Evolutionary conservation across 2,888 invertebrate genomes (phyloP).

Genomic region (Liodrosophila aerea): DNA sequence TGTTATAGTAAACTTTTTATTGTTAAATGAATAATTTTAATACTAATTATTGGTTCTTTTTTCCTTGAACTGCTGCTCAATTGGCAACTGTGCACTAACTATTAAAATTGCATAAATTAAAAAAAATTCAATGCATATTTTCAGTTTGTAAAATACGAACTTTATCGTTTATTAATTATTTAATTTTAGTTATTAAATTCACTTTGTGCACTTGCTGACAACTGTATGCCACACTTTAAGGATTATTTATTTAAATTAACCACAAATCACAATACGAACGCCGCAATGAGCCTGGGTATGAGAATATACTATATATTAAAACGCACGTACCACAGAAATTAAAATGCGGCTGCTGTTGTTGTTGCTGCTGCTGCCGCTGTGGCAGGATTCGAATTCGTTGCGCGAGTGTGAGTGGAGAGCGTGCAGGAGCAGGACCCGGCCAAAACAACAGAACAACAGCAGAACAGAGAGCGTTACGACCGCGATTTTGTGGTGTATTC

Average conservation of each 20-base stretch:
- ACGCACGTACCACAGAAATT: constrained; percentile 67
- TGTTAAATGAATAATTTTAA: too few species aligned
- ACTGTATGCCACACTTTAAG: constrained; percentile 50
- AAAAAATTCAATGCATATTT: too few species aligned
- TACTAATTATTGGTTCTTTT: too few species aligned
- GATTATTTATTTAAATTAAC: constrained; percentile 75
- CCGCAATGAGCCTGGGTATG: constrained; percentile 18
- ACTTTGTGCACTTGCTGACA: constrained; percentile 6
- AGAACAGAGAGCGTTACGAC: constrained; percentile 36
- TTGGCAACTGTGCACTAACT: too few species aligned
- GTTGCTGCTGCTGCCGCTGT: constrained; percentile 31
- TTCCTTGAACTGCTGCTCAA: too few species aligned
- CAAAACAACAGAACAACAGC: constrained; percentile 37
- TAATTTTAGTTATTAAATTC: neutral
- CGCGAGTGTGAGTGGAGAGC: constrained; percentile 65
- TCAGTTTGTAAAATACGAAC: too few species aligned
- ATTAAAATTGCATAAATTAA: too few species aligned
- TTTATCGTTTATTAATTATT: neutral
- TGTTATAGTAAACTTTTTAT: too few species aligned
- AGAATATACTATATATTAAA: constrained; percentile 38
- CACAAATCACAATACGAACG: constrained; percentile 63
- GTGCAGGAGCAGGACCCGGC: constrained; percentile 53
- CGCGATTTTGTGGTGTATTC: constrained; percentile 63
- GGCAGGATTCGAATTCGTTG: constrained; percentile 58
- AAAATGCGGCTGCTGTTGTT: constrained; percentile 63